These are phyloP conservation scores for Folsomia candida DNA, from an alignment of 2,888 invertebrate genomes.

Conservation along the genomic window DNA sequence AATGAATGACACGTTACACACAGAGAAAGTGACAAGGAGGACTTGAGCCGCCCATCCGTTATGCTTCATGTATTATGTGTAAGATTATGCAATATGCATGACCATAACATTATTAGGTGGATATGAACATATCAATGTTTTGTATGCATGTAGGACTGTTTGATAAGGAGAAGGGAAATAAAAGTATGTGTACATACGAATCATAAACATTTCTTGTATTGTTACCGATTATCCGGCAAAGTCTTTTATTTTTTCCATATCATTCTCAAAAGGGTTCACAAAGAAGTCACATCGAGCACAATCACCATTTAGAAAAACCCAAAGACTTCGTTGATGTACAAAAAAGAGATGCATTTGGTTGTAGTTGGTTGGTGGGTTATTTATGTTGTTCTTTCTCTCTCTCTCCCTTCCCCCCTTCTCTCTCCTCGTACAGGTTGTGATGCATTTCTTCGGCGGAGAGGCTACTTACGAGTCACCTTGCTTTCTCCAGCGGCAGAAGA, in stretches of 20 bases:
- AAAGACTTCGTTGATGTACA: conserved; percentile 21
- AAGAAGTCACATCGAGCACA: conserved; percentile 43
- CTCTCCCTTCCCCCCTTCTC: too few relatives aligned
- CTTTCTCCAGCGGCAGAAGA: too few relatives aligned
- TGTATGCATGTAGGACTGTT: not conserved
- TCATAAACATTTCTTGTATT: not conserved
- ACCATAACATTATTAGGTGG: conserved; percentile 1
- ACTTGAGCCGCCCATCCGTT: not conserved
- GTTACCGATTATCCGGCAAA: conserved; percentile 30
- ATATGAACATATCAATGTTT: not conserved
- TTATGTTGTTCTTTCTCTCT: not conserved
- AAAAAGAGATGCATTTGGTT: conserved; percentile 13
- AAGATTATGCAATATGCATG: too few relatives aligned
- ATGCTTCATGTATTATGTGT: not conserved
- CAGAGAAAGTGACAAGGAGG: not conserved
- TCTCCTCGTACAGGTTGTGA: too few relatives aligned
- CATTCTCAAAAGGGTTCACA: conserved; percentile 35
- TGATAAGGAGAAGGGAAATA: not conserved
- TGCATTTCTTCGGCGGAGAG: too few relatives aligned
- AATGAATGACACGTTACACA: not conserved
- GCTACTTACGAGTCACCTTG: too few relatives aligned
- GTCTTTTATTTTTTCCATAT: conserved; percentile 34
- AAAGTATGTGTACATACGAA: too few relatives aligned
- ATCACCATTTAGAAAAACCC: conserved; percentile 31
- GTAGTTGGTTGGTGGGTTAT: not conserved